phyloP scores from a whole-genome alignment of 2,113 vertebrate genomes.

The Cyanoderma ruficeps region DNA sequence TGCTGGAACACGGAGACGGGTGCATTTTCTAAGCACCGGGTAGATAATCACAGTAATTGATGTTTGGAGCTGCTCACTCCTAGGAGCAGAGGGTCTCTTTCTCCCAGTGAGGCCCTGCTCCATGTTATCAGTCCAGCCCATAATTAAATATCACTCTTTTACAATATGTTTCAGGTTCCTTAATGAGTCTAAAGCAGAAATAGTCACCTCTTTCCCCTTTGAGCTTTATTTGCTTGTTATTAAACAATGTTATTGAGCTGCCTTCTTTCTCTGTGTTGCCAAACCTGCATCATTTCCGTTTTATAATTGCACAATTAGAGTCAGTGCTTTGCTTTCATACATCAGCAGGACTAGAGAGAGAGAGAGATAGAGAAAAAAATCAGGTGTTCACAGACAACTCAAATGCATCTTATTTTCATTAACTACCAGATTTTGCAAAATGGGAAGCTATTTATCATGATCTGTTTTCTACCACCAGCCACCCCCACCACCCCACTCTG shows the following conservation, averaged over 20 bases:
- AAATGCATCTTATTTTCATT: slow-evolving; percentile 88
- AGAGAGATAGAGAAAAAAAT: slow-evolving; percentile 59
- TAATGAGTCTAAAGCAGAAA: slow-evolving; percentile 87
- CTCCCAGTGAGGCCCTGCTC: slow-evolving; percentile 81
- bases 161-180: slow-evolving; percentile 83
- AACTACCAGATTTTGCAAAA: slow-evolving; percentile 94
- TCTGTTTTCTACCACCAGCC: slow-evolving; percentile 90
- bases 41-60: slow-evolving; percentile 86
- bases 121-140: slow-evolving; percentile 82
- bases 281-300: slow-evolving; percentile 90
- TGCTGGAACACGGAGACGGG: slow-evolving; percentile 78
- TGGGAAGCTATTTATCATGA: slow-evolving; percentile 95
- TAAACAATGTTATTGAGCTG: slow-evolving; percentile 86
- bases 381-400: slow-evolving; percentile 76
- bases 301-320: slow-evolving; percentile 99
- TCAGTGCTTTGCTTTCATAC: slow-evolving; percentile 91
- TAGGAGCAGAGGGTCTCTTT: slow-evolving; percentile 81
- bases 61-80: slow-evolving; percentile 79
- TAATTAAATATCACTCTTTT: slow-evolving; percentile 88
- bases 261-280: slow-evolving; percentile 82
- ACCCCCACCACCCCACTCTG: slow-evolving; percentile 78
- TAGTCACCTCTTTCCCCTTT: slow-evolving; percentile 82
- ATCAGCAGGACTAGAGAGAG: slow-evolving; percentile 84
- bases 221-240: slow-evolving; percentile 87
- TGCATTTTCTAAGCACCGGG: slow-evolving; percentile 76